These are phyloP conservation scores for Emydoidea blandingii DNA, from an alignment of 2,797 vertebrate genomes.

Conservation along the genomic window DNA sequence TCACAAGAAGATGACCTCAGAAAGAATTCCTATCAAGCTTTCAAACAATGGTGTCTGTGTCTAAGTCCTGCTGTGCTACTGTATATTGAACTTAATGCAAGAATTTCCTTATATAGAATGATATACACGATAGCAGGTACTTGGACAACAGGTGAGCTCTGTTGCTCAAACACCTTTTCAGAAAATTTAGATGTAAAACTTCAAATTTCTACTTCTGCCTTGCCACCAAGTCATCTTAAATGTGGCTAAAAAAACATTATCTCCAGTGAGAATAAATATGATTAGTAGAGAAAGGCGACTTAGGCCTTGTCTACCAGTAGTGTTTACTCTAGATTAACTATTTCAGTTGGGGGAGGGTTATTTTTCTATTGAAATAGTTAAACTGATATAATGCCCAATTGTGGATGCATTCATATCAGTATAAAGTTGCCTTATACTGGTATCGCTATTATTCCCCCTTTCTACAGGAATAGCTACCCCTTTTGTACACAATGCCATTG, in stretches of 20 bases:
- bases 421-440: neutral
- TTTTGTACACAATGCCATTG: neutral
- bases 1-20: neutral
- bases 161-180: neutral
- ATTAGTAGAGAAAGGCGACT: neutral
- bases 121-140: neutral
- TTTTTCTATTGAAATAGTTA: neutral
- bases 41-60: neutral
- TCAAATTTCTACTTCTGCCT: neutral
- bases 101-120: neutral
- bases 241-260: neutral
- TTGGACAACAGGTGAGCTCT: neutral
- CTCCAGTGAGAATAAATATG: neutral
- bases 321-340: neutral
- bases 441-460: neutral
- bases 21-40: neutral
- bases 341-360: neutral
- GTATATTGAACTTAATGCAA: neutral
- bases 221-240: neutral
- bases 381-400: neutral
- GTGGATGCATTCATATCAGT: neutral
- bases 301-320: neutral
- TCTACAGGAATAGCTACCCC: neutral
- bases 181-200: neutral
- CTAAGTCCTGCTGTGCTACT: neutral